Conservation (phyloP, 2,888 invertebrate genomes). For the Ormyrus labotus region DNA sequence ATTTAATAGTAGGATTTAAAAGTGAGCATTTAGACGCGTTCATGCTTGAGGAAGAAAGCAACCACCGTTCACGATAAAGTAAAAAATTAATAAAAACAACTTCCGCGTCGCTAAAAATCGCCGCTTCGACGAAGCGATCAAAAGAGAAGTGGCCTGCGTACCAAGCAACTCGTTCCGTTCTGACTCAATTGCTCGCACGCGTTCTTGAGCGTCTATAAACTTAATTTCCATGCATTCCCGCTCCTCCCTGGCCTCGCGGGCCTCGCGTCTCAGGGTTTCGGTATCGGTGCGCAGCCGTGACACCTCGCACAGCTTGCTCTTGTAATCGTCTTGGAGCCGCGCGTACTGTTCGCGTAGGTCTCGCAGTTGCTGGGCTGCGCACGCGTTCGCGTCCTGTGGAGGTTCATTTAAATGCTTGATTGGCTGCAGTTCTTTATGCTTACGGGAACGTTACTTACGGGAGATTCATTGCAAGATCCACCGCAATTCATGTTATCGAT, state of each 20-base stretch:
- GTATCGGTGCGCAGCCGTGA: constrained; percentile 77
- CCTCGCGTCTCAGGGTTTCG: constrained; percentile 76
- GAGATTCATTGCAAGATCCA: no score
- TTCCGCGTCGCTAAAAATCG: no score
- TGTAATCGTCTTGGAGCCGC: constrained; percentile 82
- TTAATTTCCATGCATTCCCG: constrained; percentile 80
- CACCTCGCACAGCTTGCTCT: constrained; percentile 83
- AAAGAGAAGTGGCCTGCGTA: neutral
- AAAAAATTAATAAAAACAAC: no score
- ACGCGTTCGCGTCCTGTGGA: constrained; percentile 17
- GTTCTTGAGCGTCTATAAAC: constrained; percentile 79
- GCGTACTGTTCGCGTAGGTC: constrained; percentile 77
- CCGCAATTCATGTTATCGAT: no score
- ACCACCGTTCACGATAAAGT: no score
- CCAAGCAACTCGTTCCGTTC: constrained; percentile 72
- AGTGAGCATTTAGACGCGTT: no score
- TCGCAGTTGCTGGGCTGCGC: constrained; percentile 78
- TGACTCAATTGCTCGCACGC: constrained; percentile 73
- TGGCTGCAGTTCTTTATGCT: no score
- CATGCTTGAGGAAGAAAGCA: no score
- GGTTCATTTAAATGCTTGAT: no score
- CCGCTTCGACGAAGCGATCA: no score
- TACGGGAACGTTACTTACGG: no score
- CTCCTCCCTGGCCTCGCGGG: constrained; percentile 73
- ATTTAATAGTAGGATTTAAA: no score